phyloP scores from a whole-genome alignment of 2,113 vertebrate species.

The Nibea coibor region DNA sequence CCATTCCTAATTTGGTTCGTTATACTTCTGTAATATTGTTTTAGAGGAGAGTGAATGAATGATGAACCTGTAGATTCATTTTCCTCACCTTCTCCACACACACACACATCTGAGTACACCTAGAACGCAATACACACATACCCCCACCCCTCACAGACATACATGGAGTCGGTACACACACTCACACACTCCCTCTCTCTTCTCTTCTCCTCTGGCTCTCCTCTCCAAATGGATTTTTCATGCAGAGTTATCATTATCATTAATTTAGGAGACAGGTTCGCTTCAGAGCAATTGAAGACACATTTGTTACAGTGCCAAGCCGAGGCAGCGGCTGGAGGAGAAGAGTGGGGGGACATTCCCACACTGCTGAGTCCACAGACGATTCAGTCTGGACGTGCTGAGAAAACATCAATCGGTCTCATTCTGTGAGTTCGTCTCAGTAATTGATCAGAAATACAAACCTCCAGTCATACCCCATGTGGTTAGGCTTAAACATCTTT shows the following conservation, averaged over 20 bases:
- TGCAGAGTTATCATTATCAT: slow-evolving; percentile 76
- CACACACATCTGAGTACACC: not conserved
- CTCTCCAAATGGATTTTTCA: slow-evolving; percentile 75
- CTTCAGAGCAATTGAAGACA: slow-evolving; percentile 71
- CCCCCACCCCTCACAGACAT: not conserved
- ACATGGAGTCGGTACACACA: not conserved
- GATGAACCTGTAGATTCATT: slow-evolving; percentile 43
- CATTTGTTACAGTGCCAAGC: slow-evolving; percentile 67
- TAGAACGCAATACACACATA: slow-evolving; percentile 3
- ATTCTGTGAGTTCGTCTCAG: not conserved
- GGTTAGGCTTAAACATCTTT: not conserved
- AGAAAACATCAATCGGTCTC: not conserved
- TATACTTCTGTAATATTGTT: slow-evolving; percentile 33
- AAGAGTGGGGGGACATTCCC: slow-evolving; percentile 25
- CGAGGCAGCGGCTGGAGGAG: slow-evolving; percentile 19
- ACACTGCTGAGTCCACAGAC: slow-evolving; percentile 38
- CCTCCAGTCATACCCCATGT: not conserved
- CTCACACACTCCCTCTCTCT: not conserved
- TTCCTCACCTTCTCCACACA: slow-evolving; percentile 7
- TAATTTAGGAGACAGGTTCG: slow-evolving; percentile 76
- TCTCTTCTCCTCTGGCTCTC: slow-evolving; percentile 62
- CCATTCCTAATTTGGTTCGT: slow-evolving; percentile 27
- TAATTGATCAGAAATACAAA: slow-evolving; percentile 27
- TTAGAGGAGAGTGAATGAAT: slow-evolving; percentile 35
- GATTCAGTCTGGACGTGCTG: slow-evolving; percentile 1